These are phyloP conservation scores for Nycticebus coucang DNA, from an alignment of 2,113 vertebrate species.

Conservation along the genomic window DNA sequence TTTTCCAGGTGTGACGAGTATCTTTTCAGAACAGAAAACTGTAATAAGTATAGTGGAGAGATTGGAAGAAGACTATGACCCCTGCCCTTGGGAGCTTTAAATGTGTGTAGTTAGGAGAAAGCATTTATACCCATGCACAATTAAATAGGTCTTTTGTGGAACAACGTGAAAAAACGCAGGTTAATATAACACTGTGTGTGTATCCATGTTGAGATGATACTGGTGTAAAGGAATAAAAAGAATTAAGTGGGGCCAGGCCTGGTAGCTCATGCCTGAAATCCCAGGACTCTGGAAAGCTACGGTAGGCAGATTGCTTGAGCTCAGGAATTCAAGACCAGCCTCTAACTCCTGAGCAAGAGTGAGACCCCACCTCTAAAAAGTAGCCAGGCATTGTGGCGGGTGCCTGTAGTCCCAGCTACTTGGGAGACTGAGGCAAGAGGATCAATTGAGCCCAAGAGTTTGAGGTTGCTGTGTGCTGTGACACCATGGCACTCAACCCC, in stretches of 20 bases:
- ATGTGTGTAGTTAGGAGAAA: background rate
- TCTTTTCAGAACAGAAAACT: background rate
- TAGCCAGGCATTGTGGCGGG: too few relatives aligned
- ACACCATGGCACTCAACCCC: too few relatives aligned
- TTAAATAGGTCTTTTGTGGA: background rate
- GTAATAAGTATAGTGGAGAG: background rate
- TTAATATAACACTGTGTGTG: background rate
- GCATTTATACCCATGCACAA: background rate
- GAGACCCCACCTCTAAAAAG: too few relatives aligned
- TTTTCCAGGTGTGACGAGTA: background rate
- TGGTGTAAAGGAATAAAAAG: background rate
- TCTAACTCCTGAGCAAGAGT: too few relatives aligned
- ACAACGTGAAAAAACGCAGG: background rate
- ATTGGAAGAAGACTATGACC: background rate
- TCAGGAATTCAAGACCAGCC: too few relatives aligned
- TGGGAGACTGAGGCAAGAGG: too few relatives aligned
- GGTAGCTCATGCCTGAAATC: too few relatives aligned
- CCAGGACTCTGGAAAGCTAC: too few relatives aligned
- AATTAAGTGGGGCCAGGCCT: background rate
- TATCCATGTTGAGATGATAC: background rate
- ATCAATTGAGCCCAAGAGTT: too few relatives aligned
- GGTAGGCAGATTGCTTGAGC: too few relatives aligned
- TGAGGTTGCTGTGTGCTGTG: too few relatives aligned
- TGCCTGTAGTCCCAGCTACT: too few relatives aligned
- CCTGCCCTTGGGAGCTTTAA: background rate